Evolutionary conservation across 2,797 vertebrate species (phyloP).

Genomic region (Poecilia gillii): DNA sequence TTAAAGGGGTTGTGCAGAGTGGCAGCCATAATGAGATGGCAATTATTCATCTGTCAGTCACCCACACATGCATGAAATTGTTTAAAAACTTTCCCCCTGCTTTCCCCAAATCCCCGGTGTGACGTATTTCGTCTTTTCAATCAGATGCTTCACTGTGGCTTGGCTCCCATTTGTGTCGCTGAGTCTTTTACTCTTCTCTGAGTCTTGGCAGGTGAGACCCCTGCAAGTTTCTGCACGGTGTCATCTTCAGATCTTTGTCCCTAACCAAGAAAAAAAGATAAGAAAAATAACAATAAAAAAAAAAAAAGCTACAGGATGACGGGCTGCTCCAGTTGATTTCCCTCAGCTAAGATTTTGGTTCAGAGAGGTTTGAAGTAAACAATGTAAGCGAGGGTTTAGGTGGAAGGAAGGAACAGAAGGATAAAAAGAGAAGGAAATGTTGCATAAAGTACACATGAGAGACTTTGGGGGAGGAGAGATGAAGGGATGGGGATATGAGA

Average conservation of each 20-base stretch:
- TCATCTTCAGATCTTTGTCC: constrained; percentile 29
- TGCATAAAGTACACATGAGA: constrained; percentile 24
- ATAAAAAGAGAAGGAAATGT: constrained; percentile 20
- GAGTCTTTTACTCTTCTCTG: constrained; percentile 27
- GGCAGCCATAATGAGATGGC: constrained; percentile 59
- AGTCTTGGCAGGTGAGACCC: constrained; percentile 50
- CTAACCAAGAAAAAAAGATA: neutral
- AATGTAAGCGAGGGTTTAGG: constrained; percentile 4
- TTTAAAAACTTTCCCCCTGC: constrained; percentile 53
- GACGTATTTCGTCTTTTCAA: constrained; percentile 42
- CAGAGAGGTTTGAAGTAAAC: constrained; percentile 24
- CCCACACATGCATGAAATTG: constrained; percentile 46
- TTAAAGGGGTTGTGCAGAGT: constrained; percentile 53
- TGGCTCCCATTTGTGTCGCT: constrained; percentile 17
- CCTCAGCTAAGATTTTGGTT: constrained; percentile 23
- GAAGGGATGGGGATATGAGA: constrained; percentile 8
- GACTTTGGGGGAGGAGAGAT: constrained; percentile 26
- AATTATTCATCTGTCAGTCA: constrained; percentile 66
- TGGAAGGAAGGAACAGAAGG: constrained; percentile 24
- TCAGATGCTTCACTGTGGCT: constrained; percentile 36
- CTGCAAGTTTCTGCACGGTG: constrained; percentile 22
- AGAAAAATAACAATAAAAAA: neutral
- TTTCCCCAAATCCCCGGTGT: constrained; percentile 50
- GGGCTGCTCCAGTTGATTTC: constrained; percentile 17
- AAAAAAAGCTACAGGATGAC: neutral